phyloP scores from a whole-genome alignment of 2,888 invertebrate genomes.

The Cantharis lateralis region DNA sequence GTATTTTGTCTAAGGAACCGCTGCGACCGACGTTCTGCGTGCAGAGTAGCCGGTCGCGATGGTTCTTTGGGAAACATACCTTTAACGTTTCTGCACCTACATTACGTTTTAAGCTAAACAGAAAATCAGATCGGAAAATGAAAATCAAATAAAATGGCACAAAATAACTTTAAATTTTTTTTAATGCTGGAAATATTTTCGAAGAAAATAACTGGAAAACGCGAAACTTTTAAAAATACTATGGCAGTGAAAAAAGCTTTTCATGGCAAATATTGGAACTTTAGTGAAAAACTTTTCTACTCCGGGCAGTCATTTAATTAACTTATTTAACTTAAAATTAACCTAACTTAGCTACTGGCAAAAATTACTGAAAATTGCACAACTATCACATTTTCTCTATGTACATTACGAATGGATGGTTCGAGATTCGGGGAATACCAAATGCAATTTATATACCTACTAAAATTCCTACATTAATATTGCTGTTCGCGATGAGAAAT shows the following conservation, averaged over 20 bases:
- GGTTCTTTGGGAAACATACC: background rate
- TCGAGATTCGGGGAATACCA: conserved; percentile 21
- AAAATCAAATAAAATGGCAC: background rate
- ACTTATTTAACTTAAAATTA: background rate
- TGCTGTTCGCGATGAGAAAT: background rate
- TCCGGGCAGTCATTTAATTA: background rate
- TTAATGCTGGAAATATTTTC: background rate
- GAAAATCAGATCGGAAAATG: background rate
- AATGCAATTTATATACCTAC: conserved; percentile 26
- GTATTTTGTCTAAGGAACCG: background rate
- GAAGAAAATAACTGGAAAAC: background rate
- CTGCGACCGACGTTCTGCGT: background rate
- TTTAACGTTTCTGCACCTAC: background rate
- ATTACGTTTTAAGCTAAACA: background rate
- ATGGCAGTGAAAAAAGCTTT: background rate
- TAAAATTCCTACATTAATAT: background rate
- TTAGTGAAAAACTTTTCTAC: background rate
- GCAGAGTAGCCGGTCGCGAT: background rate
- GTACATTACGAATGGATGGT: conserved; percentile 3
- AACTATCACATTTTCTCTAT: conserved; percentile 29
- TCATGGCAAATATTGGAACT: background rate
- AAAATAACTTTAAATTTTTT: background rate
- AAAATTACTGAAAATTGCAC: conserved; percentile 29
- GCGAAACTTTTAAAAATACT: background rate
- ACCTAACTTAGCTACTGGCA: background rate